Base-by-base conservation (phyloP, 2,797 vertebrate genomes). In the Acanthurus tractus region DNA sequence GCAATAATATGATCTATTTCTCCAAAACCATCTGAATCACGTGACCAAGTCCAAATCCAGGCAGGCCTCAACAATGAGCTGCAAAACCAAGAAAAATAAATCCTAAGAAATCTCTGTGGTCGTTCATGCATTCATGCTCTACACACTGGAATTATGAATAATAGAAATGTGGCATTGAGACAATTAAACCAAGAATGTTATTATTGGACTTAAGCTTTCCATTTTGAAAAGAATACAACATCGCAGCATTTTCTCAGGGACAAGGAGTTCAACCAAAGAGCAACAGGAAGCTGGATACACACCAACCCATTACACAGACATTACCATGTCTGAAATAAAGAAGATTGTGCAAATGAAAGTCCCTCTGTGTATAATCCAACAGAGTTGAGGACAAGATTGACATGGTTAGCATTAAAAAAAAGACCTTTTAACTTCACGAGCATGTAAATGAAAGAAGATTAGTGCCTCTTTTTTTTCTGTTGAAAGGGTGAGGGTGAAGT, bases 401-500 rank as follows among this genome's bases (percentile, higher is more conserved):
- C 59, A 34, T 46, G 50, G 48, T 70, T 54, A 52, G 42, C 14
- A 36, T 75, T 65, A 15, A 38, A 42, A 71, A 44, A 40, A 57
- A 25, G 9, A 72, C 55, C 34, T 70, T 74, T 77, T 12, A 71
- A 59, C 17, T 64, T 63, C 40, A 77, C 44, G 2, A 18, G 40
- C 17, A 46, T 20, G 23, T 54, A 14, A 40, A 61, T 13, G 13
- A 38, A 20, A 34, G 12, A 56, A 64, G 67, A 79, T 73, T 23
- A 45, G 12, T 6, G 11, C 4, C 15, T 1, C 0, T 64, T 84
- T 22, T 34, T 29, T 45, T 71, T 54, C 68, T 59, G 22, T 40
- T 53, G 50, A 59, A 81, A 82, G 20, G 52, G 25, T 57, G 20
- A 67, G 70, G 29, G 59, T 83, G 68, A 78, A 77, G 62, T 34